Percentiles rank a stretch among this genome's conserved stretches.
These are phyloP conservation scores for Eilema griseolum DNA, from an alignment of 2,888 invertebrate genomes.

Conservation along the genomic window DNA sequence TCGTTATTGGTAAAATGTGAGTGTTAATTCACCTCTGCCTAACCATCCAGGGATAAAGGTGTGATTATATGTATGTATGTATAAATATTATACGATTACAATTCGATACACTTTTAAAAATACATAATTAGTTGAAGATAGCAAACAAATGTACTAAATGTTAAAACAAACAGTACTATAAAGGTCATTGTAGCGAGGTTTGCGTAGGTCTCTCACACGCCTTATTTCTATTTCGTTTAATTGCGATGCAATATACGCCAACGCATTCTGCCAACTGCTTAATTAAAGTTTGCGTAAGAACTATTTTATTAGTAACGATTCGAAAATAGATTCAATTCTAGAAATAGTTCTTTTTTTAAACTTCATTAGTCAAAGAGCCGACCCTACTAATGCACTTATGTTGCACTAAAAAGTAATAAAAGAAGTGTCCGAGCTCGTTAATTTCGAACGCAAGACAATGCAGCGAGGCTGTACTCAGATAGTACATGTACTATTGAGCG, in stretches of 20 bases:
- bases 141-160: background rate
- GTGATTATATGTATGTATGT: too few relatives aligned
- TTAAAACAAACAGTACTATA: conserved; percentile 2
- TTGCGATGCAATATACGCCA: conserved; percentile 62
- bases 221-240: conserved; percentile 63
- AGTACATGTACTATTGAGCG: background rate
- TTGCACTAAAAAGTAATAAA: conserved; percentile 6
- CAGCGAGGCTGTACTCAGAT: background rate
- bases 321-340: background rate
- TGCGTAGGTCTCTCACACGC: conserved; percentile 56
- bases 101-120: background rate
- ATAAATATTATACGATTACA: background rate
- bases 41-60: too few relatives aligned
- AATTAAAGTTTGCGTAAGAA: conserved; percentile 36
- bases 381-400: conserved; percentile 13
- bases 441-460: background rate
- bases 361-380: conserved; percentile 5
- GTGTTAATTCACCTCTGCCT: too few relatives aligned
- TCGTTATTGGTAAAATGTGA: too few relatives aligned
- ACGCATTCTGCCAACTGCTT: conserved; percentile 50
- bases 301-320: conserved; percentile 15
- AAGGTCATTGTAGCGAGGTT: conserved; percentile 34
- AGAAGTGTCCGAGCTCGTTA: background rate
- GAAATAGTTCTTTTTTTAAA: background rate
- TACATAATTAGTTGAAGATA: background rate